Evolutionary conservation across 1,140 invertebrate species (phyloP).

Genomic region (Ceratina australensis): DNA sequence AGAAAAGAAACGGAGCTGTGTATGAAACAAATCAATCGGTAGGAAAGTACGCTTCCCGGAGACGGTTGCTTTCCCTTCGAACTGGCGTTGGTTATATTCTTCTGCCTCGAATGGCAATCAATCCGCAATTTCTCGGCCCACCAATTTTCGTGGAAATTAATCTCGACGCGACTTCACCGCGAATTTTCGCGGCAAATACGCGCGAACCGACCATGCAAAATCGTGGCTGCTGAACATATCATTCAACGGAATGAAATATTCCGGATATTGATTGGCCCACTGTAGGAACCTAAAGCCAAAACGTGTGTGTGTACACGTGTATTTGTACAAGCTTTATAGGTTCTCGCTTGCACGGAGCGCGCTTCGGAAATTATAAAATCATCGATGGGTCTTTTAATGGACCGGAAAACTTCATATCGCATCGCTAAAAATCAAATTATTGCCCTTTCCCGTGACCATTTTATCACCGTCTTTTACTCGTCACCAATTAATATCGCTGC

Average conservation of each 20-base stretch:
- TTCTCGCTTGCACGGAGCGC: not conserved
- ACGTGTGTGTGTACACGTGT: not conserved
- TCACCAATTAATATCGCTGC: not conserved
- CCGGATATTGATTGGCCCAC: slow-evolving; percentile 3
- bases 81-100: slow-evolving; percentile 51
- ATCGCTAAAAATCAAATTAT: not conserved
- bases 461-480: too few relatives aligned
- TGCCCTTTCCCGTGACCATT: not conserved
- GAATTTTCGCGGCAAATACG: slow-evolving; percentile 3
- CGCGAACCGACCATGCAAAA: not conserved
- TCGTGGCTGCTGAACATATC: not conserved
- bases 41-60: slow-evolving; percentile 1
- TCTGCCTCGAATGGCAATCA: slow-evolving; percentile 32
- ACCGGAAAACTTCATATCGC: not conserved
- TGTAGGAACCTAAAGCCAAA: not conserved
- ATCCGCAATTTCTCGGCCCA: not conserved
- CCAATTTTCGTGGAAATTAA: slow-evolving; percentile 38
- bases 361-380: not conserved
- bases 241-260: slow-evolving; percentile 18
- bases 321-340: not conserved
- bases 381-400: not conserved
- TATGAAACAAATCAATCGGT: slow-evolving; percentile 49
- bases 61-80: not conserved
- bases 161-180: not conserved
- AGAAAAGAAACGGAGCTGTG: not conserved